phyloP scores from a whole-genome alignment of 2,888 invertebrate species.

The Diogma glabrata region DNA sequence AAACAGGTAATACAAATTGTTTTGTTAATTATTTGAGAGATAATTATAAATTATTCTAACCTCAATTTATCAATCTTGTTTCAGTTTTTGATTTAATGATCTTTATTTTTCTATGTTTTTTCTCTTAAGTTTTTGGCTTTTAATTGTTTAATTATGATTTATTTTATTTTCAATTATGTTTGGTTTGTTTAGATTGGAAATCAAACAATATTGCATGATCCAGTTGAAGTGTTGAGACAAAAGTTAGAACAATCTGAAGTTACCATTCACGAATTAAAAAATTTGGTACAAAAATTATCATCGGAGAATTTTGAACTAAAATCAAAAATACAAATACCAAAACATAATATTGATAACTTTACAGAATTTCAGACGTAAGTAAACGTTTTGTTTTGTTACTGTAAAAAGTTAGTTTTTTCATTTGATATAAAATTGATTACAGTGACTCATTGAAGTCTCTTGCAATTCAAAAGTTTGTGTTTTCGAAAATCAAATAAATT shows the following conservation, averaged over 20 bases:
- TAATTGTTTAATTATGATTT: slow-evolving; percentile 27
- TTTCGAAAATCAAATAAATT: too few relatives aligned
- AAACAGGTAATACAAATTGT: slow-evolving; percentile 38
- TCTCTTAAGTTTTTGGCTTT: slow-evolving; percentile 7
- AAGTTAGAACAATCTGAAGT: slow-evolving; percentile 33
- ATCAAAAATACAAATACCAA: slow-evolving; percentile 34
- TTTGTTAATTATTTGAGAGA: neutral
- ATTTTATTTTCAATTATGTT: neutral
- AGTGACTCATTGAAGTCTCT: neutral
- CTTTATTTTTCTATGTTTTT: neutral
- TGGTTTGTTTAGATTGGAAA: neutral
- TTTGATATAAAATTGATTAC: too few relatives aligned
- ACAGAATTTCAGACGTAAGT: slow-evolving; percentile 1
- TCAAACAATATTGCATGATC: slow-evolving; percentile 15
- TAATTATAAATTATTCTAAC: neutral
- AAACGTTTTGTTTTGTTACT: too few relatives aligned
- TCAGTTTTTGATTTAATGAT: slow-evolving; percentile 9
- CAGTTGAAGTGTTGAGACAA: slow-evolving; percentile 34
- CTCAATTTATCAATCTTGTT: slow-evolving; percentile 3
- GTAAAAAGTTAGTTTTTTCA: too few relatives aligned
- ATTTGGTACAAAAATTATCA: slow-evolving; percentile 62
- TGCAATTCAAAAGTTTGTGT: neutral
- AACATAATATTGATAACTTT: neutral
- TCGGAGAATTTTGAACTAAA: slow-evolving; percentile 70
- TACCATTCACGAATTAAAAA: slow-evolving; percentile 34